Evolutionary conservation across 1,140 invertebrate genomes (phyloP), one percentile per base, ranked within the genome.

Genomic region (Delia radicum): DNA sequence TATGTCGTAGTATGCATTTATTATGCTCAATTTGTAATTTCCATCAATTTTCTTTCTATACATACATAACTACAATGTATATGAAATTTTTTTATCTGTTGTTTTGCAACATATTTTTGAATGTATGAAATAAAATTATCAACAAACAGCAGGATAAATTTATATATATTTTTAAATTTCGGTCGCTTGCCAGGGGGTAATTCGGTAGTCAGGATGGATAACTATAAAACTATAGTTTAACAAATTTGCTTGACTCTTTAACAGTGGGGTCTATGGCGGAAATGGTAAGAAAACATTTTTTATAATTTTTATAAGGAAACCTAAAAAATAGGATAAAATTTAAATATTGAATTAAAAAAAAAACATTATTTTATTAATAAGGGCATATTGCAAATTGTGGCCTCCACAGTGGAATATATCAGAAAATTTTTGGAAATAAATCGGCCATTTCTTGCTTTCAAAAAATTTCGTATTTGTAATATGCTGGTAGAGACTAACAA

Each of bases 1-100:
- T 33, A 33, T 33, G 31, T 12, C 12, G 31, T 33, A 12, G 12
- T n/a, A 55, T 55, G 48, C 48, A 18, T 55, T 55, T 55, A 55
- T 55, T 55, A 55, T 55, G 48, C 48, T 55, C 48, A 55, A 55
- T 55, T 55, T 55, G 48, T 55, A 55, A 55, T 55, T 55, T 55
- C 18, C n/a, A 55, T 55, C 48, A 55, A 55, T 55, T 55, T 55
- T 55, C 48, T 18, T 55, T 55, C n/a, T 8, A 21, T 21, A 55
- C 15, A 42, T 2, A 55, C n/a, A 55, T 18, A 21, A 55, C n/a
- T 55, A 8, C 7, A 55, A n/a, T 21, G 2, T 55, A 8, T 55
- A n/a, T n/a, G n/a, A n/a, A n/a, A n/a, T n/a, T 10, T 55, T n/a
- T 55, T 55, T 7, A 4, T 55, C n/a, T 55, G 5, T 55, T 21